Conservation (phyloP, 2,113 vertebrate species). For the Anolis sagrei region DNA sequence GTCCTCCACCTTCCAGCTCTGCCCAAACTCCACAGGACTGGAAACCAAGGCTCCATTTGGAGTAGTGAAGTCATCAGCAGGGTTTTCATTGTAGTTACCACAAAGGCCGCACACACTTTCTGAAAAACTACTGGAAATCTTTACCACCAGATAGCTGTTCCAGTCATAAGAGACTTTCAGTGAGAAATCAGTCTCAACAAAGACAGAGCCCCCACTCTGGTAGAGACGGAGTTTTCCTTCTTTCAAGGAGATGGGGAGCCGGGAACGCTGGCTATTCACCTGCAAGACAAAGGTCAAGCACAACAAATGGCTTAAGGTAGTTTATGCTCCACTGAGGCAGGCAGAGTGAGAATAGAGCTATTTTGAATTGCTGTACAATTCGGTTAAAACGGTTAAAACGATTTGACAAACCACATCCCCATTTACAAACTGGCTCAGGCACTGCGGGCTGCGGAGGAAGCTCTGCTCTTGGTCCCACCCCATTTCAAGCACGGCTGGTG, state of each 20-base stretch:
- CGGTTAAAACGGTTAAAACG: not conserved
- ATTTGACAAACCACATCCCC: too few relatives aligned
- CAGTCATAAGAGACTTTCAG: constrained; percentile 78
- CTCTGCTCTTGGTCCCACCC: too few relatives aligned
- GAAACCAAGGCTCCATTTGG: rapidly evolving
- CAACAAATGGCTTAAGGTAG: not conserved
- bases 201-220: constrained; percentile 66
- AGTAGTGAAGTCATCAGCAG: not conserved
- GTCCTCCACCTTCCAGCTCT: constrained; percentile 50
- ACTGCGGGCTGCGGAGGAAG: too few relatives aligned
- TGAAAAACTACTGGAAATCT: constrained; percentile 42
- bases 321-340: too few relatives aligned
- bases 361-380: too few relatives aligned
- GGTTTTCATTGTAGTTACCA: constrained; percentile 57
- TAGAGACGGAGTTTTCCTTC: constrained; percentile 59
- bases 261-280: constrained; percentile 71
- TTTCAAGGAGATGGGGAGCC: constrained; percentile 73
- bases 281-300: constrained; percentile 36
- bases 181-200: constrained; percentile 69
- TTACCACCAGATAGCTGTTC: constrained; percentile 71
- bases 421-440: too few relatives aligned
- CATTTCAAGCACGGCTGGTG: too few relatives aligned
- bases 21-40: constrained; percentile 7
- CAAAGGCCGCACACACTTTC: constrained; percentile 55
- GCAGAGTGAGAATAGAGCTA: too few relatives aligned